Conservation (phyloP, 2,888 invertebrate species). For the Eupeodes luniger region DNA sequence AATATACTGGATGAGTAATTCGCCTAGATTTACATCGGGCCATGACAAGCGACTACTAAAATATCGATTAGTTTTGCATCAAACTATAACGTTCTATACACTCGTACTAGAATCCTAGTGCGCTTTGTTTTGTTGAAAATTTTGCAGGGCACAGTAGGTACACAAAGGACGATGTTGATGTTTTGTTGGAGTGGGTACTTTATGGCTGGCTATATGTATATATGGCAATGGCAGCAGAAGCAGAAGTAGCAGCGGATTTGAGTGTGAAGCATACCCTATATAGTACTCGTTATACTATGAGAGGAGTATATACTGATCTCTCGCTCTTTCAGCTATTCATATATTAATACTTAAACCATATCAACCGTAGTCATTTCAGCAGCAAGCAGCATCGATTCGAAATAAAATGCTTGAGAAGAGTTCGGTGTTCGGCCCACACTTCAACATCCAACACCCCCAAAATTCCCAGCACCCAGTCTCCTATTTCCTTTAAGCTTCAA, state of each 20-base stretch:
- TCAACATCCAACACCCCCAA: neutral
- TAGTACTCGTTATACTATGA: neutral
- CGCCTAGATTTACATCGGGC: constrained; percentile 71
- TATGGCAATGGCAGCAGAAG: neutral
- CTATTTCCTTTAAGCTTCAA: constrained; percentile 50
- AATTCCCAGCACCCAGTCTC: constrained; percentile 26
- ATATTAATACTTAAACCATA: constrained; percentile 74
- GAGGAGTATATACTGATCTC: constrained; percentile 44
- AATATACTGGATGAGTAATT: constrained; percentile 35
- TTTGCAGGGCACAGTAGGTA: constrained; percentile 46
- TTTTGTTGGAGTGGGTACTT: neutral
- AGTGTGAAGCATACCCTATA: constrained; percentile 51
- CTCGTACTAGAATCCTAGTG: constrained; percentile 32
- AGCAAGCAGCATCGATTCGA: constrained; percentile 73
- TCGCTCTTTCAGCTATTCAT: constrained; percentile 72
- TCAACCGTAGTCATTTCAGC: constrained; percentile 73
- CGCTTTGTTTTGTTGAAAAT: constrained; percentile 65
- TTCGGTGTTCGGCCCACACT: neutral
- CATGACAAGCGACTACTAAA: constrained; percentile 72
- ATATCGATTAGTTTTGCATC: constrained; percentile 74
- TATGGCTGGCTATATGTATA: neutral
- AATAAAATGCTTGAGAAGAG: constrained; percentile 73
- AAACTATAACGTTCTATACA: constrained; percentile 14
- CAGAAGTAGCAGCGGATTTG: constrained; percentile 51
- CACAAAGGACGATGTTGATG: constrained; percentile 52